These are phyloP conservation scores for Hippolais icterina DNA, from an alignment of 2,113 vertebrate genomes.

Conservation along the genomic window DNA sequence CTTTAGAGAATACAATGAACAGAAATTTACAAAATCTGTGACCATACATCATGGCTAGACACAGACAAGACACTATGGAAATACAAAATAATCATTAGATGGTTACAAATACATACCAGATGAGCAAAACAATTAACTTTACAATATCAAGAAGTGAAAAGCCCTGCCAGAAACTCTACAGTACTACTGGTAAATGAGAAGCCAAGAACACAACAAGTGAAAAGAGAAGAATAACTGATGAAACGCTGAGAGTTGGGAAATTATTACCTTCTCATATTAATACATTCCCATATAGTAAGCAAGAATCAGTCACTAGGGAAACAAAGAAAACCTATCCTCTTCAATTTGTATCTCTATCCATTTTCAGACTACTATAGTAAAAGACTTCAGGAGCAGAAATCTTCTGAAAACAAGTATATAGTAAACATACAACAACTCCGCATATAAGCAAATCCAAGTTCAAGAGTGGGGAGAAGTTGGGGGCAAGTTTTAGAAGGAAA, in stretches of 20 bases:
- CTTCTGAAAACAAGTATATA: background rate
- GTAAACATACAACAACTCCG: background rate
- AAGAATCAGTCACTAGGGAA: background rate
- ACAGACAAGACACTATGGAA: background rate
- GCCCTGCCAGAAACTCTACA: background rate
- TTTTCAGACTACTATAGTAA: background rate
- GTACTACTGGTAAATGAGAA: background rate
- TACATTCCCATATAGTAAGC: background rate
- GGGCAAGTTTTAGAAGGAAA: background rate
- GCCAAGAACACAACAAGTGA: background rate
- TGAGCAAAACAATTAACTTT: background rate
- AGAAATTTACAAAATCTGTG: background rate
- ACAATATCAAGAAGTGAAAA: background rate
- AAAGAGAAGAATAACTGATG: background rate
- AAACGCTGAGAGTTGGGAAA: background rate
- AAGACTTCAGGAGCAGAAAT: background rate
- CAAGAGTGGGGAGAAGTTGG: accelerated
- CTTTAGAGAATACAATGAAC: background rate
- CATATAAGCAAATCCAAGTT: background rate
- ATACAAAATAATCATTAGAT: background rate
- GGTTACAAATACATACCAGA: background rate
- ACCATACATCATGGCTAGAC: background rate
- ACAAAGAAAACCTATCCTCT: background rate
- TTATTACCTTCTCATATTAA: background rate
- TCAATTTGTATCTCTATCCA: background rate